Base-by-base conservation (phyloP, 2,797 vertebrate species). In the Periparus ater region DNA sequence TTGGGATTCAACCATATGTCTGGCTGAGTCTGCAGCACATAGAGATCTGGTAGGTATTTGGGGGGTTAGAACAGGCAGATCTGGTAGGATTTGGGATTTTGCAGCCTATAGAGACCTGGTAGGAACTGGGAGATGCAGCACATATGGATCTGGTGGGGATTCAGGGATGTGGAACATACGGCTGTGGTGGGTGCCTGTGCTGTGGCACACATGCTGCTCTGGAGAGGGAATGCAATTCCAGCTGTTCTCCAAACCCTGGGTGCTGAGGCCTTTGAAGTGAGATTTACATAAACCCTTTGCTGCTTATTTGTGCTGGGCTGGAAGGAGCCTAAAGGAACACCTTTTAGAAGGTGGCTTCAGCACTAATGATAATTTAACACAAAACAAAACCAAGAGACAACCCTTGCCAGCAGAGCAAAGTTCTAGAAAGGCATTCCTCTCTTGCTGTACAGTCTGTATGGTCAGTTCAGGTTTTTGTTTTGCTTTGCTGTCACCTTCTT, bases 1-100 rank as follows among this genome's bases (percentile, higher is more conserved):
- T 96, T 94, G 85, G 94, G 89, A 91, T 88, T 86, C 87, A 92
- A 5, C 73, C 89, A 53, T 86, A 80, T 84, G 89, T 65, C 85
- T 94, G 92, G 66, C 82, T 74, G 79, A 89, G 82, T 14, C 85
- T 85, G 34, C 44, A 61, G 93, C 50, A 73, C 93, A 73, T 26
- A 68, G 26, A 77, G 85, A 63, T 29, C 85, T 73, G 68, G 54
- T 75, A 29, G 82, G 72, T 85, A 60, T 38, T 75, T 48, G 48
- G 32, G 20, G 36, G n/a, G 65, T 25, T 36, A 50, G 57, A 63
- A 89, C 71, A 30, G 29, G 25, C 3, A 70, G 79, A 63, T 51
- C 79, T 45, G 72, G 45, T 45, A 30, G 65, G 87, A 65, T 51
- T 19, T n/a, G 79, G 72, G 75, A 76, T 88, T 11, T 51, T 84